Conservation (phyloP, 2,113 vertebrate species). For the Calcarius ornatus region DNA sequence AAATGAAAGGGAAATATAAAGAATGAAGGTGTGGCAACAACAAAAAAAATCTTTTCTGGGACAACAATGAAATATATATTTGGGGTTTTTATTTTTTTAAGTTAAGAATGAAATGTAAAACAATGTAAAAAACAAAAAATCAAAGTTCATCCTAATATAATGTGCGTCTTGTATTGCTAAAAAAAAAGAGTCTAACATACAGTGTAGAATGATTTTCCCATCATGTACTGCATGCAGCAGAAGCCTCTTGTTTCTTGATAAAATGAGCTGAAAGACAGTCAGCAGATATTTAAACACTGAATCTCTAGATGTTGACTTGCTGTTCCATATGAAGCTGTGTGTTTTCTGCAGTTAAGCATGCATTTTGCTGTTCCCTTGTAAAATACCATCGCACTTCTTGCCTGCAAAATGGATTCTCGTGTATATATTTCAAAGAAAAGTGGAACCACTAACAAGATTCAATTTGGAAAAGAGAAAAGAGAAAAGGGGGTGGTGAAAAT, state of each 20-base stretch:
- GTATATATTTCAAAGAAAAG: slow-evolving; percentile 76
- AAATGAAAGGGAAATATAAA: slow-evolving; percentile 10
- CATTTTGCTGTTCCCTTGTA: slow-evolving; percentile 80
- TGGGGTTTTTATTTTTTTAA: slow-evolving; percentile 75
- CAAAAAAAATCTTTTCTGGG: slow-evolving; percentile 75
- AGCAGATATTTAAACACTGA: slow-evolving; percentile 73
- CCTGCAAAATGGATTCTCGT: slow-evolving; percentile 72
- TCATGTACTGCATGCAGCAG: slow-evolving; percentile 82
- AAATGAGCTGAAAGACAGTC: slow-evolving; percentile 83
- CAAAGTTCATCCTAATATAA: slow-evolving; percentile 76
- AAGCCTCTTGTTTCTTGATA: slow-evolving; percentile 81
- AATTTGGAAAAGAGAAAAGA: slow-evolving; percentile 47
- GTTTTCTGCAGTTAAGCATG: slow-evolving; percentile 84
- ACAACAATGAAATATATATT: slow-evolving; percentile 73
- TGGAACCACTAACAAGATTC: slow-evolving; percentile 50
- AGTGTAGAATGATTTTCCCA: slow-evolving; percentile 70
- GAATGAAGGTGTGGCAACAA: slow-evolving; percentile 16
- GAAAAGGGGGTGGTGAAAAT: slow-evolving; percentile 22
- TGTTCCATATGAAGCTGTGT: slow-evolving; percentile 76
- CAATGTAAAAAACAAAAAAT: slow-evolving; percentile 61
- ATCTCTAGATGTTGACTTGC: slow-evolving; percentile 70
- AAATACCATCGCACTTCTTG: slow-evolving; percentile 79
- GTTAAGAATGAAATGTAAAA: slow-evolving; percentile 79
- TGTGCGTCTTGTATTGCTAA: slow-evolving; percentile 79
- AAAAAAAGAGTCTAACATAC: slow-evolving; percentile 63